Evolutionary conservation across 2,888 invertebrate species (phyloP).

Genomic region (Ormyrus nitidulus): DNA sequence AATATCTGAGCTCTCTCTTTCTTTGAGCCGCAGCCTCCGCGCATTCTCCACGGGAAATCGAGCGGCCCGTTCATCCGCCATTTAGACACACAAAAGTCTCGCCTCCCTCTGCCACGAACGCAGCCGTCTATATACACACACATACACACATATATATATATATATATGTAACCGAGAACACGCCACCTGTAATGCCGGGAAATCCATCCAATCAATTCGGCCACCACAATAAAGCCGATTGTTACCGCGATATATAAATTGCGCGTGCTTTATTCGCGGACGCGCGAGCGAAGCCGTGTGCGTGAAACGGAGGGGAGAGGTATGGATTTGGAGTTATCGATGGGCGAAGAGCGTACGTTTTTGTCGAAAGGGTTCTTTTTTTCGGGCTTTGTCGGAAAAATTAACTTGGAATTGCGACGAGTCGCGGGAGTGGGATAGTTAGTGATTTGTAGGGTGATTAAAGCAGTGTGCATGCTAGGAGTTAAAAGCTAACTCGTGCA

Average conservation of each 20-base stretch:
- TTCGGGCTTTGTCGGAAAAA: too few relatives aligned
- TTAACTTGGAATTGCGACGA: too few relatives aligned
- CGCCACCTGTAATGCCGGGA: not conserved
- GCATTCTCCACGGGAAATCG: constrained; percentile 21
- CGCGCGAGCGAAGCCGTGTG: too few relatives aligned
- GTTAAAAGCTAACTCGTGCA: too few relatives aligned
- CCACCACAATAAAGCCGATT: constrained; percentile 25
- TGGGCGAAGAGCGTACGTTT: too few relatives aligned
- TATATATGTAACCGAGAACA: not conserved
- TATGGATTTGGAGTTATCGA: too few relatives aligned
- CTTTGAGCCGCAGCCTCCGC: too few relatives aligned
- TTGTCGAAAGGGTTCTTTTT: too few relatives aligned
- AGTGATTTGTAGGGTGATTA: too few relatives aligned
- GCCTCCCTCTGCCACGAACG: not conserved
- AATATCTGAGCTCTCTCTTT: constrained; percentile 7
- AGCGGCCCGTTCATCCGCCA: constrained; percentile 24
- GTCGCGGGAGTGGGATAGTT: too few relatives aligned
- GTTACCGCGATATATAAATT: not conserved
- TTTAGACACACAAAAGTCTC: constrained; percentile 13
- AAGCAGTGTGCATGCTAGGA: too few relatives aligned
- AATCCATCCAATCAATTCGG: constrained; percentile 32
- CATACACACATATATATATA: not conserved
- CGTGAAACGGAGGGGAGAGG: too few relatives aligned
- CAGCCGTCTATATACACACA: not conserved
- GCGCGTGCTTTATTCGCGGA: not conserved